phyloP scores from a whole-genome alignment of 2,797 vertebrate genomes.

The Rhadinocentrus ornatus region DNA sequence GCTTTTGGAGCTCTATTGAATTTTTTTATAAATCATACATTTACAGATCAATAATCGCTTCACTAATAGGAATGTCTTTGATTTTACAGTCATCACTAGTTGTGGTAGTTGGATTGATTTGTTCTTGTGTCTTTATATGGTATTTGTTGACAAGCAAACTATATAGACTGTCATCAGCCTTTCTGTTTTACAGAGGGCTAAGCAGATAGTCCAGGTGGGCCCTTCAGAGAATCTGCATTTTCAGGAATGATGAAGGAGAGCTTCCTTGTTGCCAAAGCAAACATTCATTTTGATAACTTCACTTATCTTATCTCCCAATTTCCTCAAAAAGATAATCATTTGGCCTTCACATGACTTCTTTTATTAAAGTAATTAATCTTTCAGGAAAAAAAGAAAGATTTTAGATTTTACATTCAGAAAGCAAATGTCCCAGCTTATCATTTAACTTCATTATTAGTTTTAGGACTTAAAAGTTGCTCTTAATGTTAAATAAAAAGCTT shows the following conservation, averaged over 20 bases:
- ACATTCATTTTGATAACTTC: conserved; percentile 4
- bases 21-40: not conserved
- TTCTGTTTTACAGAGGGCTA: not conserved
- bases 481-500: conserved; percentile 24
- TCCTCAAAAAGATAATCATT: conserved; percentile 14
- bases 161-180: not conserved
- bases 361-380: conserved; percentile 53
- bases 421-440: not conserved
- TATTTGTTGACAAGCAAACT: not conserved
- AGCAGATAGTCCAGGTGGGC: conserved; percentile 7
- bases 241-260: conserved; percentile 16
- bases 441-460: conserved; percentile 27
- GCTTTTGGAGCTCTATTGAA: not conserved
- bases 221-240: conserved; percentile 2
- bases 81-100: not conserved
- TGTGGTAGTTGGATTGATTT: not conserved
- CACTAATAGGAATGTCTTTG: not conserved
- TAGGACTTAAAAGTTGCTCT: conserved; percentile 39
- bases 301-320: conserved; percentile 7
- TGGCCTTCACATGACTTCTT: conserved; percentile 4
- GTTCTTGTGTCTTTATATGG: not conserved
- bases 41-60: not conserved
- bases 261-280: not conserved
- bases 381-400: no score
- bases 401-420: not conserved